Base-by-base conservation (phyloP, 1,140 invertebrate genomes). In the Drosophila arawakana region DNA sequence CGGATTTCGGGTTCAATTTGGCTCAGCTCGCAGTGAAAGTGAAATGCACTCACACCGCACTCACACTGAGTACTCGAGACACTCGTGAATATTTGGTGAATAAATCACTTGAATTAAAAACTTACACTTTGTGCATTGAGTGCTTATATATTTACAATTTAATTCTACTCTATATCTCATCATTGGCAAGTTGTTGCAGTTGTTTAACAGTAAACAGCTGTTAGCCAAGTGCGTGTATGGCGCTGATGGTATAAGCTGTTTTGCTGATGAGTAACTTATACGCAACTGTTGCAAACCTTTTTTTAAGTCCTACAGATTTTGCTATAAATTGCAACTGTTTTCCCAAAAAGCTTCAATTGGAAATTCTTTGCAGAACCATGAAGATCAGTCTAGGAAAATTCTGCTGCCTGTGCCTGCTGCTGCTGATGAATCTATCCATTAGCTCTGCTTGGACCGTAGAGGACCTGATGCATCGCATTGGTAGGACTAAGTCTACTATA, bases 11-110 rank as follows among this genome's bases (percentile, higher is more conserved):
- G 37, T 43, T 39, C 54, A 10, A 54, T 44, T 52, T 61, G 41
- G 41, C 35, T 4, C 35, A 11, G 25, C 30, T 60, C 44, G 35
- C 15, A 78, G 72, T 65, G 76, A 78, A 78, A 78, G 76, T 60
- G 73, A 67, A 76, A 55, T 54, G 10, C 37, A 63, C 35, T 37
- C 30, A 18, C 13, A 37, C 21, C 2, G 37, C 50, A 54, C 52
- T 47, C 25, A 25, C 11, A 55, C 47, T 50, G 34, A 54, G 2
- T 43, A 55, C 44, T 47, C 10, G 15, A 37, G 13, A 54, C 50
- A 54, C 50, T 54, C 30, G 11, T 54, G 50, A 54, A 54, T 54
- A 54, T n/a, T 35, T 3, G 11, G 30, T n/a, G 30, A 34, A 65
- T 54, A 34, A 65, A 34, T n/a, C 7, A 13, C n/a, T 13, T 13